phyloP scores from a whole-genome alignment of 1,140 invertebrate species.

The Bursaphelenchus mucronatus region DNA sequence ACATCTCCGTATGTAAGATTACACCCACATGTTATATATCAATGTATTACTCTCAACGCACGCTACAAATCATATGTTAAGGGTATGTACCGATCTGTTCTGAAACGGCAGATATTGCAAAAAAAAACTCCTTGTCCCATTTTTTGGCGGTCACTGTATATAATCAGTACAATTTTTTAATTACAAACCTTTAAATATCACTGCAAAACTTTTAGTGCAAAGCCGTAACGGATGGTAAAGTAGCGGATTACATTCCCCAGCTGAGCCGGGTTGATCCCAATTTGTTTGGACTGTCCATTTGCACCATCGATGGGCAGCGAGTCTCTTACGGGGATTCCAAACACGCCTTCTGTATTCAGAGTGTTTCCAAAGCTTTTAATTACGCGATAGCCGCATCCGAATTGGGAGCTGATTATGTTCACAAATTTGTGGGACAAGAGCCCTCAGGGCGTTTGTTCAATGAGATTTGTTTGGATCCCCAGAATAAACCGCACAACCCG shows the following conservation, averaged over 20 bases:
- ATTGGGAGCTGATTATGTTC: constrained; percentile 49
- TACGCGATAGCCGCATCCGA: constrained; percentile 62
- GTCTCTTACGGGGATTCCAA: constrained; percentile 51
- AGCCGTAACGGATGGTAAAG: constrained; percentile 44
- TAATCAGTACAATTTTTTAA: neutral
- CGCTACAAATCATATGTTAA: no score
- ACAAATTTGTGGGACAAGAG: constrained; percentile 84
- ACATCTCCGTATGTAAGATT: no score
- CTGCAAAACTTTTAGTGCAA: constrained; percentile 31
- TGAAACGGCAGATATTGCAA: no score
- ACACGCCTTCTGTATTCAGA: constrained; percentile 55
- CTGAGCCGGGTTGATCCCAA: constrained; percentile 61
- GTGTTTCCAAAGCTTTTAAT: constrained; percentile 76
- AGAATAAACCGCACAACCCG: constrained; percentile 88
- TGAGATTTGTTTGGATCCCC: constrained; percentile 80
- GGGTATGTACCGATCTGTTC: no score
- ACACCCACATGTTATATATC: no score
- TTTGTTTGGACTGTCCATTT: constrained; percentile 63
- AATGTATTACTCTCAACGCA: no score
- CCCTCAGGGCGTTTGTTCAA: constrained; percentile 94
- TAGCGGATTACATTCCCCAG: constrained; percentile 59
- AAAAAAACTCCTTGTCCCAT: no score
- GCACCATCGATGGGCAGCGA: constrained; percentile 64
- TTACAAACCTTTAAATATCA: neutral
- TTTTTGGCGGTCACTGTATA: no score